phyloP scores from a whole-genome alignment of 2,797 vertebrate genomes.

The Urosaurus nigricauda region DNA sequence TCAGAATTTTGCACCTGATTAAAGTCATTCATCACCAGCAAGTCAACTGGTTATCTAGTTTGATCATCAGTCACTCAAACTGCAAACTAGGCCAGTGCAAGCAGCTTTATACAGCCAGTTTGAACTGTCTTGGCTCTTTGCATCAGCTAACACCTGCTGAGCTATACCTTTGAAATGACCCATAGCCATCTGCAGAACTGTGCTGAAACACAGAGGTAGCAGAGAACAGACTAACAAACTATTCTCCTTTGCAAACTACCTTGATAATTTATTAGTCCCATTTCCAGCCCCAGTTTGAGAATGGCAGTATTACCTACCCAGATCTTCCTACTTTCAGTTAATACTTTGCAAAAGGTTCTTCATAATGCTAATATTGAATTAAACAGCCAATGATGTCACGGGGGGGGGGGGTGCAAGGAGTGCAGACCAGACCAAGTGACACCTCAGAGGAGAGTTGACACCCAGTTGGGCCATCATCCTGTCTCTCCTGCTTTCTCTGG shows the following conservation, averaged over 20 bases:
- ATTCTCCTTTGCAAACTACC: not conserved
- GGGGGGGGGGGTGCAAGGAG: no score
- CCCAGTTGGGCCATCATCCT: no score
- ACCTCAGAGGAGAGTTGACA: no score
- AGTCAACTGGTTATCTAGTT: no score
- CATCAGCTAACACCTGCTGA: not conserved
- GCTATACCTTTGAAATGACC: not conserved
- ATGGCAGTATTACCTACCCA: not conserved
- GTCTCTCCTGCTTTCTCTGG: no score
- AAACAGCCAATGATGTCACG: not conserved
- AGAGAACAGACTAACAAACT: not conserved
- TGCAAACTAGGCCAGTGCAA: not conserved
- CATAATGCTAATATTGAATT: not conserved
- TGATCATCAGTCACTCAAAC: no score
- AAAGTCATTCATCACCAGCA: no score
- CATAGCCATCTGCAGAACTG: not conserved
- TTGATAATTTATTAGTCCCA: rapidly evolving
- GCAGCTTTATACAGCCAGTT: not conserved
- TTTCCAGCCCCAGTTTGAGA: not conserved
- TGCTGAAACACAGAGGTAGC: not conserved
- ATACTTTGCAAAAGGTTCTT: not conserved
- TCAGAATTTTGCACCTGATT: no score
- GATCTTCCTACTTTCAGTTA: constrained; percentile 3
- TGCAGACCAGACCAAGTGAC: no score
- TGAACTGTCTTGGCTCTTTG: not conserved